A percentile compares a stretch with the other conserved stretches of the same genome.
Evolutionary conservation across 2,797 vertebrate genomes (phyloP).

Genomic region (Phylloscopus collybita): DNA sequence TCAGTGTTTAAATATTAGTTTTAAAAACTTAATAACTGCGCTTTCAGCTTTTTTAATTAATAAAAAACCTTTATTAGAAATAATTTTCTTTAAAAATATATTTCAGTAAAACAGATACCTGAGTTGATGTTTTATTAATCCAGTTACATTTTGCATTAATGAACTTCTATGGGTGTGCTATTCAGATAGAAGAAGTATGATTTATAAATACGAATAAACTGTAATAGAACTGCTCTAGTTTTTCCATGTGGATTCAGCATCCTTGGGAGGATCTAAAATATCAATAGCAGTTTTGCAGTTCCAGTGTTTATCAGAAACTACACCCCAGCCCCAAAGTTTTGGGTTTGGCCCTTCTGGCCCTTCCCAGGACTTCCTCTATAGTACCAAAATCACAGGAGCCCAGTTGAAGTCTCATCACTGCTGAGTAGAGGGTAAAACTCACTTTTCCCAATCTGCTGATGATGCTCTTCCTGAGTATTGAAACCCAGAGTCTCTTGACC

Average conservation of each 20-base stretch:
- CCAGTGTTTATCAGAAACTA: background rate
- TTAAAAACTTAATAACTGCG: background rate
- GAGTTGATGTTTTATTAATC: background rate
- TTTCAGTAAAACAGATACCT: background rate
- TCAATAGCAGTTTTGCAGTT: background rate
- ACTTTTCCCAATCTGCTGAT: background rate
- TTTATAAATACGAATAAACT: background rate
- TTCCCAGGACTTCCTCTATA: background rate
- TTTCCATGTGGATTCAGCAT: background rate
- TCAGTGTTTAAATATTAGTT: background rate
- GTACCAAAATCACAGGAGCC: background rate
- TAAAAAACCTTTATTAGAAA: background rate
- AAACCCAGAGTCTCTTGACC: background rate
- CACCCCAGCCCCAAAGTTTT: background rate
- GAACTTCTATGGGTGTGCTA: background rate
- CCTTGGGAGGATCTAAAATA: background rate
- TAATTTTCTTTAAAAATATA: background rate
- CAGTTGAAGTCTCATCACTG: background rate
- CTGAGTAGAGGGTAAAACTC: background rate
- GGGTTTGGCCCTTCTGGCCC: background rate
- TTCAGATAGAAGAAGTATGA: background rate
- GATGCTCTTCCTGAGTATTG: background rate
- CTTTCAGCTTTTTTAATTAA: background rate
- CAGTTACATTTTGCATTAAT: background rate
- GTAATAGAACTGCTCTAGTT: background rate